phyloP scores from a whole-genome alignment of 2,113 vertebrate species.

The Brachypteracias leptosomus region DNA sequence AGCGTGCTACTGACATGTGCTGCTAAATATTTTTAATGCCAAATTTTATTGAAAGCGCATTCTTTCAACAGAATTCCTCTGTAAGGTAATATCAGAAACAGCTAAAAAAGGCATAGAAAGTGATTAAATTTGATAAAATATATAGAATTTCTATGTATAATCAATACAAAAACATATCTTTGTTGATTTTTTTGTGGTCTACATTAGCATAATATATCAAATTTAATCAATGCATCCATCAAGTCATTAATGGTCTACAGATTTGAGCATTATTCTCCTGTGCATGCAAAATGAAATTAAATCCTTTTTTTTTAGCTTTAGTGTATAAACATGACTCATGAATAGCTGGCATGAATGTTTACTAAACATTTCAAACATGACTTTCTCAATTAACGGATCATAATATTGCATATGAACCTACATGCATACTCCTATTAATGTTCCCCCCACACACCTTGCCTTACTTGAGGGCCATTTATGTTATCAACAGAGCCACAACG shows the following conservation, averaged over 20 bases:
- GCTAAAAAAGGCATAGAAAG: background rate
- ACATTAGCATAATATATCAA: conserved; percentile 33
- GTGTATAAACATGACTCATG: conserved; percentile 8
- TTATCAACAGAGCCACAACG: background rate
- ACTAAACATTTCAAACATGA: background rate
- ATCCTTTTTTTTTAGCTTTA: conserved; percentile 14
- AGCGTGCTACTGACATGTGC: background rate
- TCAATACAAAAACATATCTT: background rate
- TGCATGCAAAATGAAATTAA: conserved; percentile 30
- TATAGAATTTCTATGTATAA: background rate
- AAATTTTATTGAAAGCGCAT: background rate
- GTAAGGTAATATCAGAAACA: background rate
- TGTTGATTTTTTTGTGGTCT: background rate
- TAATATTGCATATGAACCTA: background rate
- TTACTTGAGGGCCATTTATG: background rate
- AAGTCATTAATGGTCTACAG: background rate
- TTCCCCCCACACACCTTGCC: background rate
- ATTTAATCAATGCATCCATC: conserved; percentile 21
- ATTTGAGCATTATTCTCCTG: background rate
- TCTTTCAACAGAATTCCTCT: background rate
- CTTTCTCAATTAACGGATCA: background rate
- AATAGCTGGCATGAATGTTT: conserved; percentile 33
- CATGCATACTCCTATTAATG: background rate
- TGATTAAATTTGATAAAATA: background rate
- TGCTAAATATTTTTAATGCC: background rate